Conservation (phyloP, 1,140 invertebrate species). For the Aphelinus atriplicis region DNA sequence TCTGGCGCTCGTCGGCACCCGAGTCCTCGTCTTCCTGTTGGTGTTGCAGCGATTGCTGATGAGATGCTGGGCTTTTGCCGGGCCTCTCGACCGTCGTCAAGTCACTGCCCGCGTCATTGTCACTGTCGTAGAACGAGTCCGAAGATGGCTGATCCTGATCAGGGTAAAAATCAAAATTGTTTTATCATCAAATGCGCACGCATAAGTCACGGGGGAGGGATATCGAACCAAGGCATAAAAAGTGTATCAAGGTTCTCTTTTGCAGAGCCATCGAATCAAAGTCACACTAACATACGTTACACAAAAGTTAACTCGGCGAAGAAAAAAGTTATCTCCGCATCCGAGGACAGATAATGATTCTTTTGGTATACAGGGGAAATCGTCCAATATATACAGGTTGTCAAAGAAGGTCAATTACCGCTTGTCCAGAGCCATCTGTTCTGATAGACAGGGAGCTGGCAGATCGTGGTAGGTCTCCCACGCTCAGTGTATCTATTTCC, state of each 20-base stretch:
- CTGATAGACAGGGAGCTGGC: slow-evolving; percentile 83
- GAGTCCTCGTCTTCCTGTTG: slow-evolving; percentile 55
- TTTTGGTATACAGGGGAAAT: background rate
- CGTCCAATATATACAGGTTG: background rate
- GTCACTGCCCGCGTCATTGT: slow-evolving; percentile 78
- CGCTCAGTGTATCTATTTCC: slow-evolving; percentile 82
- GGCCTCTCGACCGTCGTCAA: slow-evolving; percentile 63
- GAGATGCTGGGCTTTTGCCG: slow-evolving; percentile 45
- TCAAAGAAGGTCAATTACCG: slow-evolving; percentile 64
- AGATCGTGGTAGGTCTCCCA: slow-evolving; percentile 84
- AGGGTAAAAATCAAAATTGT: no score
- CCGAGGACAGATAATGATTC: no score
- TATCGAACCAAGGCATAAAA: no score
- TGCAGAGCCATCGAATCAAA: no score
- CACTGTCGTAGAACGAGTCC: slow-evolving; percentile 87
- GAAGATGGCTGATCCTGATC: slow-evolving; percentile 81
- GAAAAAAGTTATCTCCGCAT: no score
- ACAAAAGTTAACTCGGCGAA: no score
- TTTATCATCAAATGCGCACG: no score
- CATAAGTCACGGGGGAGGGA: no score
- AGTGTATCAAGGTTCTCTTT: no score
- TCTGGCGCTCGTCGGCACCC: slow-evolving; percentile 66
- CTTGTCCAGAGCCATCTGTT: slow-evolving; percentile 81
- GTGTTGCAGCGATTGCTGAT: slow-evolving; percentile 33
- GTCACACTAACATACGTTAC: no score